Percentiles rank a stretch among this genome's conserved stretches.
These are phyloP conservation scores for Drosophila atripex DNA, from an alignment of 2,888 invertebrate species.

Conservation along the genomic window DNA sequence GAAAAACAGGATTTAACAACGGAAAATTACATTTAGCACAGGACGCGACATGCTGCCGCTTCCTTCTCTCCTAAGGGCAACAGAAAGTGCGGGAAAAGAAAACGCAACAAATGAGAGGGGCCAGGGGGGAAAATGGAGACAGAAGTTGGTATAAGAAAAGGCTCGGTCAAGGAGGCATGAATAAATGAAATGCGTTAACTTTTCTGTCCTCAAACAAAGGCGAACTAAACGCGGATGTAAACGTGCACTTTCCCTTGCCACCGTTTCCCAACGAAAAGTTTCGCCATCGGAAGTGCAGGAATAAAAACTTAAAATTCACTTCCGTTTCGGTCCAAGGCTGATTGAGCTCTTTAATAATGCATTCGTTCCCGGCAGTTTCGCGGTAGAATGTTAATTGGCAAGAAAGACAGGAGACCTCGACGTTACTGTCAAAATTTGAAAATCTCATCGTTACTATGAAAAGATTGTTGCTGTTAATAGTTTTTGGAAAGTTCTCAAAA, in stretches of 20 bases:
- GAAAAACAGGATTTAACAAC: slow-evolving; percentile 79
- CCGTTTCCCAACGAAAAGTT: slow-evolving; percentile 11
- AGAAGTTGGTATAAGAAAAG: slow-evolving; percentile 6
- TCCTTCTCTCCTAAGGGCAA: slow-evolving; percentile 19
- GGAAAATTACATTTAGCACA: slow-evolving; percentile 79
- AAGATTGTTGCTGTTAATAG: slow-evolving; percentile 62
- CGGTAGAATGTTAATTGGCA: slow-evolving; percentile 35
- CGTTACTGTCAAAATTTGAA: no score
- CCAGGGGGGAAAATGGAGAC: neutral
- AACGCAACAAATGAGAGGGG: slow-evolving; percentile 37
- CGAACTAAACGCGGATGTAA: slow-evolving; percentile 73
- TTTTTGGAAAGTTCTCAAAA: slow-evolving; percentile 68
- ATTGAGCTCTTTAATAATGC: slow-evolving; percentile 66
- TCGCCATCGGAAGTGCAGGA: slow-evolving; percentile 11
- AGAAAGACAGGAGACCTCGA: slow-evolving; percentile 8
- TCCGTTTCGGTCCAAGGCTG: slow-evolving; percentile 66
- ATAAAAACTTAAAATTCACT: slow-evolving; percentile 37
- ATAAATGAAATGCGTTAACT: slow-evolving; percentile 77
- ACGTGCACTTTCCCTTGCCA: slow-evolving; percentile 46
- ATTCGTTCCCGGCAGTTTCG: slow-evolving; percentile 1
- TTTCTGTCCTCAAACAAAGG: slow-evolving; percentile 65
- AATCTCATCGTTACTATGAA: slow-evolving; percentile 12
- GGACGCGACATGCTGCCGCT: slow-evolving; percentile 56
- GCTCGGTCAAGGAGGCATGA: slow-evolving; percentile 69
- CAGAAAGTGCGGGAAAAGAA: slow-evolving; percentile 21